These are phyloP conservation scores for Apogon hyalosoma DNA, from an alignment of 2,797 vertebrate species.

Conservation along the genomic window DNA sequence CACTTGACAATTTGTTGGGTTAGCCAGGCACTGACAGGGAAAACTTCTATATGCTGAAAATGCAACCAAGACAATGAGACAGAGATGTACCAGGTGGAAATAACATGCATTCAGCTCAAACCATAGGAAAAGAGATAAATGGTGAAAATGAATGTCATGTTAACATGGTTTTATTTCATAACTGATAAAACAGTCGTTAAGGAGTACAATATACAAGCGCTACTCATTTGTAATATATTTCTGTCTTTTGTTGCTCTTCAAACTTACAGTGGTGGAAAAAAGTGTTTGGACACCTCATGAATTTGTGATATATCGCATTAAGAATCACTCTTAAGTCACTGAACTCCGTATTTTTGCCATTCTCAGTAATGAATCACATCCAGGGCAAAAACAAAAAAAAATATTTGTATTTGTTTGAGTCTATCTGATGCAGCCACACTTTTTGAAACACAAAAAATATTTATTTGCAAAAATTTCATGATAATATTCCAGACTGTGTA, in stretches of 20 bases:
- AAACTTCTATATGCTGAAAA: neutral
- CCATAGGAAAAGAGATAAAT: neutral
- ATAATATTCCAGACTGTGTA: too few relatives aligned
- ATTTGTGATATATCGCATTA: too few relatives aligned
- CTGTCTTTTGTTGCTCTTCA: neutral
- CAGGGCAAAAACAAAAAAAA: too few relatives aligned
- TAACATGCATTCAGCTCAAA: neutral
- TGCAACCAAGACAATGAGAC: neutral
- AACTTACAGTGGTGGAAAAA: too few relatives aligned
- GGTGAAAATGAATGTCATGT: neutral
- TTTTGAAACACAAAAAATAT: too few relatives aligned
- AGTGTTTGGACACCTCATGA: too few relatives aligned
- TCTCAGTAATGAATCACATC: too few relatives aligned
- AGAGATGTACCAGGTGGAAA: slow-evolving; percentile 6
- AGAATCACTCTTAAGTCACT: too few relatives aligned
- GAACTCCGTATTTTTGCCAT: too few relatives aligned
- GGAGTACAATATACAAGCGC: neutral
- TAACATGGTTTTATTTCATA: neutral
- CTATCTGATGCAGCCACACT: too few relatives aligned
- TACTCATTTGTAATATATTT: neutral
- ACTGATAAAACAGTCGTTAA: slow-evolving; percentile 5
- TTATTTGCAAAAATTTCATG: too few relatives aligned
- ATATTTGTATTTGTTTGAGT: too few relatives aligned
- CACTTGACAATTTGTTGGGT: slow-evolving; percentile 10
- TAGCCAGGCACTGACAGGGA: slow-evolving; percentile 1